Conservation (phyloP, 2,113 vertebrate species). For the Gymnobelideus leadbeateri region DNA sequence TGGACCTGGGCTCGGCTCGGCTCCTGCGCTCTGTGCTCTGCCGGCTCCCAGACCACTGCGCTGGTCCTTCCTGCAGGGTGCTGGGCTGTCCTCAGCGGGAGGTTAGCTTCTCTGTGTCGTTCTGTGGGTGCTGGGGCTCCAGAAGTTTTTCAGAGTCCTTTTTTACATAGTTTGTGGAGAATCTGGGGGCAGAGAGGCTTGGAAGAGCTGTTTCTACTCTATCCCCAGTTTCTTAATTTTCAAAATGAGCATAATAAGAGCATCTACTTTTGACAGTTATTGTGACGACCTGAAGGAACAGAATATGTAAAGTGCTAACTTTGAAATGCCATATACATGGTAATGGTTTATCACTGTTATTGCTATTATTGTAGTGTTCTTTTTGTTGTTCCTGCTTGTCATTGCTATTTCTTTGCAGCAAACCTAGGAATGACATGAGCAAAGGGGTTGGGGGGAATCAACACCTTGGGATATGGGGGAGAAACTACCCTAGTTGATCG, state of each 20-base stretch:
- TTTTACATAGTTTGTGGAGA: too few relatives aligned
- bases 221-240: too few relatives aligned
- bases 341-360: neutral
- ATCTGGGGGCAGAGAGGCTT: too few relatives aligned
- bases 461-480: neutral
- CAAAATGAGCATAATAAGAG: neutral
- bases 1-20: too few relatives aligned
- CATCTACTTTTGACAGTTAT: neutral
- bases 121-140: too few relatives aligned
- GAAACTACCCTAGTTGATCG: neutral
- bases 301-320: neutral
- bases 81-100: too few relatives aligned
- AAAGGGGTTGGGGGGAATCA: neutral
- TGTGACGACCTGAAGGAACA: neutral
- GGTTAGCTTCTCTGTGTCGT: too few relatives aligned
- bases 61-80: too few relatives aligned
- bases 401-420: neutral
- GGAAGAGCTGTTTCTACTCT: too few relatives aligned
- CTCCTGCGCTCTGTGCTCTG: too few relatives aligned
- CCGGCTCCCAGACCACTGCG: too few relatives aligned
- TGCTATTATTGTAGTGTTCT: neutral
- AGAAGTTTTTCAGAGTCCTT: too few relatives aligned
- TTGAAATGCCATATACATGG: neutral
- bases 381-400: neutral
- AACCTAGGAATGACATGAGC: neutral